Conservation (phyloP, 1,140 invertebrate species). For the Sarcophaga peregrina region DNA sequence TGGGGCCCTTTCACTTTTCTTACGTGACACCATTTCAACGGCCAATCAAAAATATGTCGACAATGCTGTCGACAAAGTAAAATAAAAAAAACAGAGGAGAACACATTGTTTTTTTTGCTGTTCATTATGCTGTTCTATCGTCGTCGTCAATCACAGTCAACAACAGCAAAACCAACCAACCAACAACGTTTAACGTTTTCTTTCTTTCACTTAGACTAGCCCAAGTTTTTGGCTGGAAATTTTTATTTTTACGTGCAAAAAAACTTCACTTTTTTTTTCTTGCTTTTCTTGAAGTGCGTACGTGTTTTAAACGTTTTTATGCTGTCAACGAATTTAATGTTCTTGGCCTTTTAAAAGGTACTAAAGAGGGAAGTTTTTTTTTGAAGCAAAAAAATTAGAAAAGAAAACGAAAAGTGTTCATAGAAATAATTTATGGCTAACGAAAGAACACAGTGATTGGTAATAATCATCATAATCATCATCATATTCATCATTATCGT, state of each 20-base stretch:
- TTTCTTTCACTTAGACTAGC: background rate
- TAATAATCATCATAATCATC: background rate
- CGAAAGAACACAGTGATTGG: background rate
- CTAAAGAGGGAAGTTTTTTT: background rate
- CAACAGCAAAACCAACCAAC: background rate
- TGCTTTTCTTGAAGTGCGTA: background rate
- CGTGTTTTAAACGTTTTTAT: background rate
- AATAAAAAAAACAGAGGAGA: background rate
- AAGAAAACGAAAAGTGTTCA: too few relatives aligned
- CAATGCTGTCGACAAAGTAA: background rate
- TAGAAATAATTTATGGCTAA: background rate
- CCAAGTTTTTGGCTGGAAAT: too few relatives aligned
- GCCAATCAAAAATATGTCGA: background rate
- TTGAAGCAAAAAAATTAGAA: too few relatives aligned
- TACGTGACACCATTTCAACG: conserved; percentile 23
- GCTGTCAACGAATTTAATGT: background rate
- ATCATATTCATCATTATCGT: background rate
- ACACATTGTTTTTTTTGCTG: background rate
- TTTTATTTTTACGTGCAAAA: too few relatives aligned
- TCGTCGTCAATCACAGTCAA: conserved; percentile 2
- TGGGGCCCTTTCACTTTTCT: conserved; percentile 7
- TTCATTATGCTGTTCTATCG: background rate
- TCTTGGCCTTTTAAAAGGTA: background rate
- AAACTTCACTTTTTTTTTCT: background rate
- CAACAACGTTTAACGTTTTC: background rate